phyloP scores from a whole-genome alignment of 2,888 invertebrate species.

The Diaphora mendica region DNA sequence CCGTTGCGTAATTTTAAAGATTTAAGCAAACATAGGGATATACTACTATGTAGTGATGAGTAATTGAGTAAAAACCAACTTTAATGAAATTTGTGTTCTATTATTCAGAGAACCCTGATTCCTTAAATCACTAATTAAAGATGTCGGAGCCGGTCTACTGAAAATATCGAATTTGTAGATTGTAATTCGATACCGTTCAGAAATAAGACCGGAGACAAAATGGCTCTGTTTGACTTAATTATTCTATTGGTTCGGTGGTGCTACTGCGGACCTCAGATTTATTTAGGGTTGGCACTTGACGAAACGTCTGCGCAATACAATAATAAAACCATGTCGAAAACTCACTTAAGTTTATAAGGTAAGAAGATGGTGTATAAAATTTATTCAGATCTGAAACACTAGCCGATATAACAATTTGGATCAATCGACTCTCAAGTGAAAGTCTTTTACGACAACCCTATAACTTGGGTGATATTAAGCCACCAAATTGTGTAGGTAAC shows the following conservation, averaged over 20 bases:
- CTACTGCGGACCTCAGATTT: constrained; percentile 1
- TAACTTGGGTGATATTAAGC: not conserved
- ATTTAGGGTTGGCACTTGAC: constrained; percentile 6
- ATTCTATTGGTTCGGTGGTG: constrained; percentile 19
- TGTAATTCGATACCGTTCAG: constrained; percentile 22
- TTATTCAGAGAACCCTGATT: constrained; percentile 20
- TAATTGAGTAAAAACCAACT: not conserved
- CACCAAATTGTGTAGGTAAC: constrained; percentile 17
- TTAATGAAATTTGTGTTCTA: not conserved
- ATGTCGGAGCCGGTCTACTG: not conserved
- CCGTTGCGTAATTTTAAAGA: too few relatives aligned
- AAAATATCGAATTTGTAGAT: constrained; percentile 7
- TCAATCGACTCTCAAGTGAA: not conserved
- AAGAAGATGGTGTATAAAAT: not conserved
- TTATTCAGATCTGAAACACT: not conserved
- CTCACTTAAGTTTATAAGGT: not conserved
- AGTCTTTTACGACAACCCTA: constrained; percentile 3
- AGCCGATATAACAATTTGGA: not conserved
- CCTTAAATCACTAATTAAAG: constrained; percentile 4
- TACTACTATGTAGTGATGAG: too few relatives aligned
- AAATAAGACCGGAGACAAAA: constrained; percentile 17
- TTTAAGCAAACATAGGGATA: too few relatives aligned
- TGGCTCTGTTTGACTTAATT: constrained; percentile 29
- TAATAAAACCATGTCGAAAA: not conserved
- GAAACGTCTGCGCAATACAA: not conserved